These are phyloP conservation scores for Latrodectus hesperus DNA, from an alignment of 2,888 invertebrate genomes.

Conservation along the genomic window DNA sequence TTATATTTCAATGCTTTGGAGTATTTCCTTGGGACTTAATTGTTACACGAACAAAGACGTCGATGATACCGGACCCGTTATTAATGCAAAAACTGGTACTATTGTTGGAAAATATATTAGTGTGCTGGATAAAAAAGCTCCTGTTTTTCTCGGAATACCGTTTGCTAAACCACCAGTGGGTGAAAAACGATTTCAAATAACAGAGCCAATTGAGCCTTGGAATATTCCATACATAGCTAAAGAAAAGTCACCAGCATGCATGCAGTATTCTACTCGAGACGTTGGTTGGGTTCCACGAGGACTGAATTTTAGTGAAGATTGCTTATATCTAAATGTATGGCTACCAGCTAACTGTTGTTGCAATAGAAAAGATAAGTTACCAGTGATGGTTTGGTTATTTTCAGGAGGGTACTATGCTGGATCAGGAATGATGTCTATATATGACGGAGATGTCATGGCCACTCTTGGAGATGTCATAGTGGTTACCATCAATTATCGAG, in stretches of 20 bases:
- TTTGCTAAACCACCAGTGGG: constrained; percentile 72
- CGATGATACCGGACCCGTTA: too few relatives aligned
- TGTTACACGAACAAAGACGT: too few relatives aligned
- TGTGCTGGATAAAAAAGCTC: neutral
- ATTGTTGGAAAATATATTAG: neutral
- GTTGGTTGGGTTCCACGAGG: constrained; percentile 59
- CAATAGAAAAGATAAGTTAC: constrained; percentile 75
- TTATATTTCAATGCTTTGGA: too few relatives aligned
- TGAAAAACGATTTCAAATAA: constrained; percentile 67
- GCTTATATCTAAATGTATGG: constrained; percentile 86
- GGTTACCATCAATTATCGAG: constrained; percentile 78
- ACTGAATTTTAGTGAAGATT: constrained; percentile 80
- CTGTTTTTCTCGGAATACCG: constrained; percentile 71
- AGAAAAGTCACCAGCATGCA: constrained; percentile 70
- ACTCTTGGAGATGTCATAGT: constrained; percentile 77
- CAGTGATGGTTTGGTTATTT: constrained; percentile 81
- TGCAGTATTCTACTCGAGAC: constrained; percentile 71
- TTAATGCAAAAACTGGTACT: neutral
- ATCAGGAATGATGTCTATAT: constrained; percentile 70
- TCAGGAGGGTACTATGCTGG: constrained; percentile 75
- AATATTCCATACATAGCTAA: constrained; percentile 78
- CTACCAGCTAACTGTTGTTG: constrained; percentile 78
- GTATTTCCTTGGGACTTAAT: too few relatives aligned
- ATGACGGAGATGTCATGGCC: constrained; percentile 77
- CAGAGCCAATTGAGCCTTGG: constrained; percentile 79